A percentile compares a stretch with the other conserved stretches of the same genome.
phyloP scores from a whole-genome alignment of 2,888 invertebrate genomes.

The Melangyna quadrimaculata region DNA sequence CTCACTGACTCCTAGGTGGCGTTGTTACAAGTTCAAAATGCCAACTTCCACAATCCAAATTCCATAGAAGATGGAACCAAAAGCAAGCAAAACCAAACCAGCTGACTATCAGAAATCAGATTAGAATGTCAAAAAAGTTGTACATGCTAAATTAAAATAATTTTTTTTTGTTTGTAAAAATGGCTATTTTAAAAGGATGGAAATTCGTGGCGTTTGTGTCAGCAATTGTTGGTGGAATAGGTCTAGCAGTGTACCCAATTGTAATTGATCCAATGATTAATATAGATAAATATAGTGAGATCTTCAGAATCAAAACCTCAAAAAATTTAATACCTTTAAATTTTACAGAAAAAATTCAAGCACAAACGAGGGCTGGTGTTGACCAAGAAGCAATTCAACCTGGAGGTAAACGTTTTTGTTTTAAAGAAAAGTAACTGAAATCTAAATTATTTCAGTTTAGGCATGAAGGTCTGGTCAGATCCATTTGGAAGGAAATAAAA shows the following conservation, averaged over 20 bases:
- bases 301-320: background rate
- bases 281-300: conserved; percentile 82
- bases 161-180: conserved; percentile 57
- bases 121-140: too few relatives aligned
- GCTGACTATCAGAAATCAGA: too few relatives aligned
- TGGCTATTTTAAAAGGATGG: conserved; percentile 82
- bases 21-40: too few relatives aligned
- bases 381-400: conserved; percentile 83
- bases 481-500: conserved; percentile 81
- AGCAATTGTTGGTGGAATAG: conserved; percentile 83
- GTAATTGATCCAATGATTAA: conserved; percentile 84
- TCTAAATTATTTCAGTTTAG: conserved; percentile 77
- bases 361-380: conserved; percentile 81
- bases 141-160: too few relatives aligned
- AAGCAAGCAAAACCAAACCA: too few relatives aligned
- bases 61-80: too few relatives aligned
- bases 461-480: conserved; percentile 83
- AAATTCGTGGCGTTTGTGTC: conserved; percentile 83
- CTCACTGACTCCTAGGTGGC: too few relatives aligned
- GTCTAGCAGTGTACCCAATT: conserved; percentile 83
- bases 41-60: too few relatives aligned
- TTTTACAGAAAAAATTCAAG: conserved; percentile 81
- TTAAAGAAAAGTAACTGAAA: too few relatives aligned
- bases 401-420: conserved; percentile 81
- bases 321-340: background rate